A percentile compares a stretch with the other conserved stretches of the same genome.
These are phyloP conservation scores for Pelvicachromis taeniatus DNA, from an alignment of 2,113 vertebrate species.

Conservation along the genomic window DNA sequence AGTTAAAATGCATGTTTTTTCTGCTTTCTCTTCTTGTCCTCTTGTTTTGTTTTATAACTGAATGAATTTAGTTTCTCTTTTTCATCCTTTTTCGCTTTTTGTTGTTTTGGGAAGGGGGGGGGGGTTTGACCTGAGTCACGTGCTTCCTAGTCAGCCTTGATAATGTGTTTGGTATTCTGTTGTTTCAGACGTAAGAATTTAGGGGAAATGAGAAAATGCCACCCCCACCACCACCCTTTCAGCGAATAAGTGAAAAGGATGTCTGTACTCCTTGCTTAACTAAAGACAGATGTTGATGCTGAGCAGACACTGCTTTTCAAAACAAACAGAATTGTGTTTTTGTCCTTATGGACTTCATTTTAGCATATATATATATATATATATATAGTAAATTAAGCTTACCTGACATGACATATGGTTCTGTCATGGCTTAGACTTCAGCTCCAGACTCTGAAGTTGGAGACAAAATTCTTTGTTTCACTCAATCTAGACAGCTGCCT, in stretches of 20 bases:
- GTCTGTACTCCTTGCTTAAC: constrained; percentile 66
- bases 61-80: neutral
- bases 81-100: neutral
- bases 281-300: constrained; percentile 72
- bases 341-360: constrained; percentile 39
- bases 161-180: constrained; percentile 59
- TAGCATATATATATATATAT: neutral
- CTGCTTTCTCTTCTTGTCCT: neutral
- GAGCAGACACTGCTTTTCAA: constrained; percentile 60
- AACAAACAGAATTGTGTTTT: constrained; percentile 60
- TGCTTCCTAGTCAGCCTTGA: constrained; percentile 20
- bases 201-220: constrained; percentile 67
- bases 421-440: constrained; percentile 22
- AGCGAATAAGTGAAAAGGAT: constrained; percentile 70
- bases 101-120: neutral
- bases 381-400: neutral
- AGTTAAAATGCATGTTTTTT: neutral
- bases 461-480: constrained; percentile 4
- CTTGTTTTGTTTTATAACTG: neutral
- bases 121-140: neutral
- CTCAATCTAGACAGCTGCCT: constrained; percentile 5
- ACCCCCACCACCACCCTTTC: constrained; percentile 37
- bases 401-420: constrained; percentile 34
- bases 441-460: constrained; percentile 15
- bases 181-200: constrained; percentile 67